Percentiles rank a stretch among this genome's conserved stretches.
Evolutionary conservation across 2,797 vertebrate genomes (phyloP).

Genomic region (Pseudopleuronectes americanus): DNA sequence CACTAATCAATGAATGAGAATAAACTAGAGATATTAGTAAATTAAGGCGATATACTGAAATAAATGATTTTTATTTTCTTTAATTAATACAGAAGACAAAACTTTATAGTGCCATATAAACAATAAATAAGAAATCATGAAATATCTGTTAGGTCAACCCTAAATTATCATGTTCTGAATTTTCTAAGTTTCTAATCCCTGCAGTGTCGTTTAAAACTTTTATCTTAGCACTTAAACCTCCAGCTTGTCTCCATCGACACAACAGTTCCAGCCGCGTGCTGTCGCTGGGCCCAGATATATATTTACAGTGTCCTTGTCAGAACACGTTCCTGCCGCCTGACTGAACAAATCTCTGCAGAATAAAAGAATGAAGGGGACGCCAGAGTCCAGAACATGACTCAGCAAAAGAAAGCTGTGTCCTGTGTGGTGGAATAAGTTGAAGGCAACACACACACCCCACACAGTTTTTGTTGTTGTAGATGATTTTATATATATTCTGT

Average conservation of each 20-base stretch:
- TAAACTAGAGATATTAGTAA: background rate
- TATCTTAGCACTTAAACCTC: constrained; percentile 6
- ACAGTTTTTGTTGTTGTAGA: too few species aligned
- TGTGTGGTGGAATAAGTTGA: constrained; percentile 30
- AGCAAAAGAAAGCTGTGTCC: constrained; percentile 35
- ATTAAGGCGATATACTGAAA: background rate
- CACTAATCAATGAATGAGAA: background rate
- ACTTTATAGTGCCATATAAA: background rate
- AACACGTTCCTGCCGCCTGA: constrained; percentile 70
- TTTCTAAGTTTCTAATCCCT: background rate
- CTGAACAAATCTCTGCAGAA: constrained; percentile 61
- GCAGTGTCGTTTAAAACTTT: constrained; percentile 17
- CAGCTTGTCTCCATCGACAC: constrained; percentile 25
- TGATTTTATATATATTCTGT: too few species aligned
- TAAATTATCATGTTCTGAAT: background rate
- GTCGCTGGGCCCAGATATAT: constrained; percentile 61
- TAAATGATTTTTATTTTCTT: background rate
- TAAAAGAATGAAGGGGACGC: constrained; percentile 27
- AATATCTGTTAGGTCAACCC: background rate
- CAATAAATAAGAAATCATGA: background rate
- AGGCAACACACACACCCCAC: background rate
- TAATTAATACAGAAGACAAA: background rate
- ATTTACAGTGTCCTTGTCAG: constrained; percentile 80
- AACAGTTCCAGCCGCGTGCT: constrained; percentile 50
- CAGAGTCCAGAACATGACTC: constrained; percentile 53